phyloP scores from a whole-genome alignment of 2,888 invertebrate species.

The Adelphocoris suturalis region DNA sequence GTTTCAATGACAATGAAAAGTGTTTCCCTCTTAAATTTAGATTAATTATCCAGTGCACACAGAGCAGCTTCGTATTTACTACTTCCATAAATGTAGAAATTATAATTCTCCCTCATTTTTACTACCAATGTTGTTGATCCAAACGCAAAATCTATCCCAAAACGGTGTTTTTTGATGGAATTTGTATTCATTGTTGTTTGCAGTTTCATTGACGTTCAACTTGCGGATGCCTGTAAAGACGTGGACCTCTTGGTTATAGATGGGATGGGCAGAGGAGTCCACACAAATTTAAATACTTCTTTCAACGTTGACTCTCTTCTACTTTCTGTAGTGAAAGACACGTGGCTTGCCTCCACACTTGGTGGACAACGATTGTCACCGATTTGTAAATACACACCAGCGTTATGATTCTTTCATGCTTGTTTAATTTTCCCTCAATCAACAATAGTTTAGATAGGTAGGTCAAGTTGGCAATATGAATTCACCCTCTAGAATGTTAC shows the following conservation, averaged over 20 bases:
- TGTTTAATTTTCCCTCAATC: neutral
- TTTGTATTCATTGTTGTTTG: too few relatives aligned
- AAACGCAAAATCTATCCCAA: too few relatives aligned
- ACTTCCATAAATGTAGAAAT: too few relatives aligned
- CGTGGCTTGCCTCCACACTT: slow-evolving; percentile 93
- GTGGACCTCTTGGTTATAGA: slow-evolving; percentile 96
- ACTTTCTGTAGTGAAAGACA: slow-evolving; percentile 95
- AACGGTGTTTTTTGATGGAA: too few relatives aligned
- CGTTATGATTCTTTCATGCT: neutral
- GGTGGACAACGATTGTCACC: slow-evolving; percentile 85
- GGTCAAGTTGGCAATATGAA: too few relatives aligned
- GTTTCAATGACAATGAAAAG: too few relatives aligned
- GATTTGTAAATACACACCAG: slow-evolving; percentile 70
- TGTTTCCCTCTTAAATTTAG: too few relatives aligned
- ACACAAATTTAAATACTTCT: slow-evolving; percentile 94
- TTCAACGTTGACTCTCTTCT: slow-evolving; percentile 95
- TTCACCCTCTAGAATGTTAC: too few relatives aligned
- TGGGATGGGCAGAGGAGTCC: slow-evolving; percentile 97
- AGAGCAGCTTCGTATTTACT: too few relatives aligned
- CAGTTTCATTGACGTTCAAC: slow-evolving; percentile 82
- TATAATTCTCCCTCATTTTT: too few relatives aligned
- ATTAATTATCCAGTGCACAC: too few relatives aligned
- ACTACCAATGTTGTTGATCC: too few relatives aligned
- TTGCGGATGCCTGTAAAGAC: slow-evolving; percentile 87
- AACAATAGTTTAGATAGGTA: neutral